A percentile compares a stretch with the other conserved stretches of the same genome.
Evolutionary conservation across 2,888 invertebrate genomes (phyloP).

Genomic region (Drosophila niveifrons): DNA sequence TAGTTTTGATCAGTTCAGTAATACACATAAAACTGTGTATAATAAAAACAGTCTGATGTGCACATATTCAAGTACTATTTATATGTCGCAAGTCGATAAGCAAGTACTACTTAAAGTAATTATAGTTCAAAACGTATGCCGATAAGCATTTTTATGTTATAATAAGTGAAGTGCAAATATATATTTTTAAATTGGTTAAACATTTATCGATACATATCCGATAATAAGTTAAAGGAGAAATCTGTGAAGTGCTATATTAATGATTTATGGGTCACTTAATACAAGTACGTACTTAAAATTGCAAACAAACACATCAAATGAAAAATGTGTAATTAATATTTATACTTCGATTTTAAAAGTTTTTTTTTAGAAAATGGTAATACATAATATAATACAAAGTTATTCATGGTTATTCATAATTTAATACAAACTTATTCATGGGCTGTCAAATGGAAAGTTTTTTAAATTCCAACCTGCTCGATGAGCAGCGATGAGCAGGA

Average conservation of each 20-base stretch:
- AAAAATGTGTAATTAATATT: not conserved
- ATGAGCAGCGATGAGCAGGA: slow-evolving; percentile 11
- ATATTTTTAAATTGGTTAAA: not conserved
- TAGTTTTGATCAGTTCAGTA: slow-evolving; percentile 43
- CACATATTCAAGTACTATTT: not conserved
- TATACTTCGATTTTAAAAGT: too few relatives aligned
- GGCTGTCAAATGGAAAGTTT: not conserved
- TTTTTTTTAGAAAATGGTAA: not conserved
- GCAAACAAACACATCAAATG: not conserved
- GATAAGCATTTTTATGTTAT: slow-evolving; percentile 40
- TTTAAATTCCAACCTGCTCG: not conserved
- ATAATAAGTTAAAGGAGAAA: not conserved
- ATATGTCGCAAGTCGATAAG: slow-evolving; percentile 34
- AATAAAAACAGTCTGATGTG: not conserved
- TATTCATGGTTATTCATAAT: too few relatives aligned
- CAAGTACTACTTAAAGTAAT: slow-evolving; percentile 16
- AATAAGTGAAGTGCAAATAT: slow-evolving; percentile 2
- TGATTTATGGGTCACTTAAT: not conserved
- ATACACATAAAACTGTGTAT: slow-evolving; percentile 26
- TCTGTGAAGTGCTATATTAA: not conserved
- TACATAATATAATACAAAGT: too few relatives aligned
- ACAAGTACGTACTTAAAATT: not conserved
- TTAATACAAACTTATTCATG: too few relatives aligned
- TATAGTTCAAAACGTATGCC: slow-evolving; percentile 13
- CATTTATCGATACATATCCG: not conserved